Conservation (phyloP, 2,797 vertebrate genomes). For the Lagodon rhomboides region DNA sequence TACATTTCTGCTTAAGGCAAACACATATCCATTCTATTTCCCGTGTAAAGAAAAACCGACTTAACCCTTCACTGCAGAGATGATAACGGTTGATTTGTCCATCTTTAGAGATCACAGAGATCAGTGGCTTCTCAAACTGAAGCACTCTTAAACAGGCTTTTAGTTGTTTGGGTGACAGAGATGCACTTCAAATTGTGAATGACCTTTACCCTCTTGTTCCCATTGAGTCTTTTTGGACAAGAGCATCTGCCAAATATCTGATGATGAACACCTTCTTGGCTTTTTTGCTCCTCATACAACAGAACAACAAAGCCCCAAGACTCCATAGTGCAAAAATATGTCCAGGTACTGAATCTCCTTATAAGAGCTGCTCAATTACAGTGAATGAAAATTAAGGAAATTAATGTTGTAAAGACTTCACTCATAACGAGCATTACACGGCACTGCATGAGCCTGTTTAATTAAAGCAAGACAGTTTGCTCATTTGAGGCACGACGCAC, state of each 20-base stretch:
- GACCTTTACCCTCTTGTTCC: conserved; percentile 6
- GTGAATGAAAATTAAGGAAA: neutral
- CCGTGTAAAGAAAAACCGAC: neutral
- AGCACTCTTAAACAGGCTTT: neutral
- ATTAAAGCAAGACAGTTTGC: neutral
- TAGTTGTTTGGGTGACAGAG: neutral
- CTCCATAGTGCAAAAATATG: neutral
- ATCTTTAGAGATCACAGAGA: neutral
- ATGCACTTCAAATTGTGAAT: neutral
- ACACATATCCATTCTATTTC: conserved; percentile 28
- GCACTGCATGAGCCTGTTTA: neutral
- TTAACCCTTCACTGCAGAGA: neutral
- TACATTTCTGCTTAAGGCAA: conserved; percentile 17
- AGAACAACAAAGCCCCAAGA: neutral
- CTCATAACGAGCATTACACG: neutral
- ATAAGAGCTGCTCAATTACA: neutral
- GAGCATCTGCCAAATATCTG: neutral
- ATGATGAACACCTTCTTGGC: neutral
- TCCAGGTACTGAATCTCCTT: neutral
- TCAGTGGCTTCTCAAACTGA: neutral
- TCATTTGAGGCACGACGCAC: neutral
- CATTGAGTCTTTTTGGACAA: neutral
- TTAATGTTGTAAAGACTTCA: neutral
- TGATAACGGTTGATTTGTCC: neutral
- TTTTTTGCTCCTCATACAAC: neutral